Percentiles rank a stretch among this genome's conserved stretches.
These are phyloP conservation scores for Hanleya hanleyi DNA, from an alignment of 2,888 invertebrate species.

Conservation along the genomic window DNA sequence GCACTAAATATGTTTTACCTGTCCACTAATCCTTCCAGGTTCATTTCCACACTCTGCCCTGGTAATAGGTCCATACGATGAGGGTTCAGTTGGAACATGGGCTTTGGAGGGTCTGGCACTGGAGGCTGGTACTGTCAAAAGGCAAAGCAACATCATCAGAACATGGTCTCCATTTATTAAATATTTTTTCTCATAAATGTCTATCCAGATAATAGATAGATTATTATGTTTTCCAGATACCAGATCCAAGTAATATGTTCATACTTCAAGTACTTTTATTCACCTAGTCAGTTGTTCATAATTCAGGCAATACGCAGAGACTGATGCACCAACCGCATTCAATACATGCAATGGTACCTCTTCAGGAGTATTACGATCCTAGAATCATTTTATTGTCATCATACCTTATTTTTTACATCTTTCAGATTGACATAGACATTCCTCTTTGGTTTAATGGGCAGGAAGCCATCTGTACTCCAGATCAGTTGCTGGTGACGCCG, in stretches of 20 bases:
- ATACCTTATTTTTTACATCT: slow-evolving; percentile 65
- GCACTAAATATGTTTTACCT: slow-evolving; percentile 42
- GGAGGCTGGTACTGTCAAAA: slow-evolving; percentile 52
- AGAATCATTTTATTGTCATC: neutral
- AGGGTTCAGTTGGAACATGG: slow-evolving; percentile 69
- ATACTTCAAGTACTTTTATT: too few species aligned
- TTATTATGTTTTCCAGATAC: too few species aligned
- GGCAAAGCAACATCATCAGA: too few species aligned
- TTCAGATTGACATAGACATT: slow-evolving; percentile 55
- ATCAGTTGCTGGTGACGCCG: slow-evolving; percentile 73
- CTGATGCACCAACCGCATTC: neutral
- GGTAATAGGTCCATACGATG: slow-evolving; percentile 72
- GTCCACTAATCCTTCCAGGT: slow-evolving; percentile 68
- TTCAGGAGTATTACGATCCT: neutral
- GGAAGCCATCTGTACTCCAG: slow-evolving; percentile 72
- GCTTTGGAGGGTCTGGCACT: slow-evolving; percentile 47
- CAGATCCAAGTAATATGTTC: too few species aligned
- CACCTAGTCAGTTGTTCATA: neutral
- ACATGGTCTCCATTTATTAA: too few species aligned
- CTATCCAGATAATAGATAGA: too few species aligned
- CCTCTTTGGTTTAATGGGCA: slow-evolving; percentile 56
- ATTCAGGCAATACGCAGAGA: neutral
- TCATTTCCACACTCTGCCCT: slow-evolving; percentile 67
- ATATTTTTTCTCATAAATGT: too few species aligned
- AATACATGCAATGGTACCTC: neutral